Percentiles rank a stretch among this genome's conserved stretches.
phyloP scores from a whole-genome alignment of 1,140 invertebrate genomes.

The Leptestheria dahalacensis region DNA sequence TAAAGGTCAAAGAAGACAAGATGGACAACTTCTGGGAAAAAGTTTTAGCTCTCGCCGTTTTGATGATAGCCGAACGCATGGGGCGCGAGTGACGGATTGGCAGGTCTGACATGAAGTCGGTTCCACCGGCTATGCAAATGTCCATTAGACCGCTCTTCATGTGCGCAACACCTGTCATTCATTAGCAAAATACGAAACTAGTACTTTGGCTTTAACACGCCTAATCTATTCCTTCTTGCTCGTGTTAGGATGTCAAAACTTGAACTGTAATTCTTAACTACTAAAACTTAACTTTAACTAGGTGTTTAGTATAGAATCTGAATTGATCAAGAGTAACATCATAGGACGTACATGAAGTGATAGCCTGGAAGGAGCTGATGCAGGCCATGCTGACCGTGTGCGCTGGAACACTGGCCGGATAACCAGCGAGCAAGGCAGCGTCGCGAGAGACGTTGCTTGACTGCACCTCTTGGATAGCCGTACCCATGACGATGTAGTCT shows the following conservation, averaged over 20 bases:
- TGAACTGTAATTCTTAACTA: not conserved
- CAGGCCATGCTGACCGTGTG: constrained; percentile 7
- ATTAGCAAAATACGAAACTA: not conserved
- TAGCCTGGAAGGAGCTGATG: constrained; percentile 3
- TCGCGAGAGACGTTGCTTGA: constrained; percentile 6
- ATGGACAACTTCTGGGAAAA: not conserved
- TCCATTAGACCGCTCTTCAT: not conserved
- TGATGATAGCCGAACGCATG: constrained; percentile 1
- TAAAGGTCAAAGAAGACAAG: not conserved
- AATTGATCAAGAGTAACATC: too few relatives aligned
- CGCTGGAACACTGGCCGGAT: not conserved
- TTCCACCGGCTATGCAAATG: constrained; percentile 10
- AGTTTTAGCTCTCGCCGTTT: not conserved
- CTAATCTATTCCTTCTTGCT: too few relatives aligned
- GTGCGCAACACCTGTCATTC: not conserved
- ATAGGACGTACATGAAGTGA: not conserved
- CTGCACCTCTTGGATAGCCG: not conserved
- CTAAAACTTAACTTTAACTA: not conserved
- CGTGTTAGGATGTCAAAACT: too few relatives aligned
- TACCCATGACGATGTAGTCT: constrained; percentile 3
- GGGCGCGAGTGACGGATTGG: not conserved
- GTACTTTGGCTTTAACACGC: too few relatives aligned
- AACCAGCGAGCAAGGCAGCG: not conserved
- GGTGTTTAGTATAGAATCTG: not conserved
- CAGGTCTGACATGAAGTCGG: constrained; percentile 12